Conservation (phyloP, 2,113 vertebrate genomes). For the Grallaria varia region DNA sequence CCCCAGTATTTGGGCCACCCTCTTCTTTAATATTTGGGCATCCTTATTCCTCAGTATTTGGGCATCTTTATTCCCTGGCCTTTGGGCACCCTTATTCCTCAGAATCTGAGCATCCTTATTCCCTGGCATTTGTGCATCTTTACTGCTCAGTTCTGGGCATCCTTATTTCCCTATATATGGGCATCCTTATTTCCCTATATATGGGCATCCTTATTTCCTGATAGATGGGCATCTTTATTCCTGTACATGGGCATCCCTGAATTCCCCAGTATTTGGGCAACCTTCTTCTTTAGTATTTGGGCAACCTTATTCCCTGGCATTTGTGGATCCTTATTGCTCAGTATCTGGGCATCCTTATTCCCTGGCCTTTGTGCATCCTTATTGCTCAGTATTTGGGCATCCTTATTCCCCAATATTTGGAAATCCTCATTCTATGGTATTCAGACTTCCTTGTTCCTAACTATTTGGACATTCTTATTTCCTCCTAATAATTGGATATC, state of each 20-base stretch:
- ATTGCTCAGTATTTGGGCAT: no score
- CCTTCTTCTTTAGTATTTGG: accelerated
- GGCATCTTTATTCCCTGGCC: no score
- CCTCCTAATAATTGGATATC: not conserved
- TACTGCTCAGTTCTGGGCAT: not conserved
- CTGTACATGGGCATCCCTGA: no score
- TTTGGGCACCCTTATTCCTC: not conserved
- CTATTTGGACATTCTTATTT: not conserved
- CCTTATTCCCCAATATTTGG: not conserved
- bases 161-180: accelerated
- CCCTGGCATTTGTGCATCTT: not conserved
- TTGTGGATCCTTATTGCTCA: not conserved
- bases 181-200: not conserved
- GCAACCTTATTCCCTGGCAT: accelerated
- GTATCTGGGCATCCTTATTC: no score
- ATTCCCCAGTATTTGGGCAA: not conserved
- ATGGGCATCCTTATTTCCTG: not conserved
- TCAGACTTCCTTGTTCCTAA: not conserved
- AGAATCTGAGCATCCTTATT: not conserved
- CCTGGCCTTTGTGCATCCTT: accelerated
- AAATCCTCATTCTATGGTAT: not conserved
- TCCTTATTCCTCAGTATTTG: not conserved
- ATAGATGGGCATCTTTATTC: accelerated
- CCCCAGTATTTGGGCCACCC: not conserved
- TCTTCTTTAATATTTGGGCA: no score